phyloP scores from a whole-genome alignment of 2,113 vertebrate genomes.

The Aptenodytes patagonicus region DNA sequence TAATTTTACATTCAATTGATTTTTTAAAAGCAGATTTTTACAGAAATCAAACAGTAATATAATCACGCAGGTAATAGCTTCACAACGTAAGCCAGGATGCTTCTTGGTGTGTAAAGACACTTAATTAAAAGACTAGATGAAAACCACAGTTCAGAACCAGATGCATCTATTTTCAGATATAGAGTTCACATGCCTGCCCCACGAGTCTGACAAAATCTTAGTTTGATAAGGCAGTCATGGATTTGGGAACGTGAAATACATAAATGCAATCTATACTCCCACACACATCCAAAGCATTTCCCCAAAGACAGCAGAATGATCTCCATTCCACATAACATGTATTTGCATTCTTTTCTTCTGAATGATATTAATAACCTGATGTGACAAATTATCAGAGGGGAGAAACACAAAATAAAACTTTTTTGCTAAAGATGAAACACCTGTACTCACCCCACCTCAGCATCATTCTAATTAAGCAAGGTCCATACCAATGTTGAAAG shows the following conservation, averaged over 20 bases:
- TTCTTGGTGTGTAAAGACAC: slow-evolving; percentile 8
- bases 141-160: not conserved
- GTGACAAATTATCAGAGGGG: not conserved
- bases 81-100: not conserved
- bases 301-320: not conserved
- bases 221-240: not conserved
- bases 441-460: not conserved
- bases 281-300: not conserved
- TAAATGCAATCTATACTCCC: not conserved
- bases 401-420: not conserved
- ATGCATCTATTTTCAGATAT: not conserved
- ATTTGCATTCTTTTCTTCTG: not conserved
- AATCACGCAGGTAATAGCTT: slow-evolving; percentile 1
- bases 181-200: not conserved
- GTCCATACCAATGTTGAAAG: not conserved
- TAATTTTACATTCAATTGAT: slow-evolving; percentile 34
- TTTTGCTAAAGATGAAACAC: not conserved
- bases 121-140: slow-evolving; percentile 37
- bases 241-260: not conserved
- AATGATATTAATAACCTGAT: not conserved
- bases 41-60: slow-evolving; percentile 4
- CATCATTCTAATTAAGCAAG: not conserved
- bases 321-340: not conserved
- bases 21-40: slow-evolving; percentile 41
- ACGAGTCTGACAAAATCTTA: not conserved